Evolutionary conservation across 1,140 invertebrate genomes (phyloP), one percentile per base, ranked within the genome.

Genomic region (Penaeus indicus): DNA sequence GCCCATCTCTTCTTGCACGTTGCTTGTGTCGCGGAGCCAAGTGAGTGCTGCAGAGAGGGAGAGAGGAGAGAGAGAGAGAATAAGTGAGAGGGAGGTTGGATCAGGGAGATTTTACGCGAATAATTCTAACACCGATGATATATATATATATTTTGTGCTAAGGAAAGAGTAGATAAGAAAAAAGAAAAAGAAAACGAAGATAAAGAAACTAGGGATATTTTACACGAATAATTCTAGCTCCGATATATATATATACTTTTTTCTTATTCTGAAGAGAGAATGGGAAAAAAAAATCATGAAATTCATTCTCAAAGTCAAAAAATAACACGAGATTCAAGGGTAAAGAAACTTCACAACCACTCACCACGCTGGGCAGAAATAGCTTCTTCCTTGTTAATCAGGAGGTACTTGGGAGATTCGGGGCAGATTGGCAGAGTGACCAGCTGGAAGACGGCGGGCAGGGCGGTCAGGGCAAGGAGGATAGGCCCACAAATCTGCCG

Each of bases 401-500:
- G 92, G 18, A 97, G 93, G 91, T 95, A 97, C 92, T 98, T 97
- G 0, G 98, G 98, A 7, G 97, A 97, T 92, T 99, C 98, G 0
- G 97, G 97, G 91, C 97, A 98, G 27, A 98, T 92, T 0, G 97
- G 97, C 79, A 99, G 92, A 0, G 96, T 91, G 47, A 92, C 89
- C 42, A 95, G 91, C 93, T 96, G 95, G 91, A 97, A 94, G 3
- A 97, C 92, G 0, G 95, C 95, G 0, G 97, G 97, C 0, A 97
- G 93, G 2, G 95, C 94, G 3, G 96, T 96, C n/a, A 97, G 92
- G 0, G 95, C 95, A 47, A 97, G 92, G 0, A 96, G 92, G 85
- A 94, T 93, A 0, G 96, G 96, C 96, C n/a, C 96, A 97, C 0
- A 94, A 92, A 0, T 93, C 91, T 1, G 92, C 93, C 0, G 95